Base-by-base conservation (phyloP, 2,113 vertebrate genomes). In the Chloebia gouldiae region DNA sequence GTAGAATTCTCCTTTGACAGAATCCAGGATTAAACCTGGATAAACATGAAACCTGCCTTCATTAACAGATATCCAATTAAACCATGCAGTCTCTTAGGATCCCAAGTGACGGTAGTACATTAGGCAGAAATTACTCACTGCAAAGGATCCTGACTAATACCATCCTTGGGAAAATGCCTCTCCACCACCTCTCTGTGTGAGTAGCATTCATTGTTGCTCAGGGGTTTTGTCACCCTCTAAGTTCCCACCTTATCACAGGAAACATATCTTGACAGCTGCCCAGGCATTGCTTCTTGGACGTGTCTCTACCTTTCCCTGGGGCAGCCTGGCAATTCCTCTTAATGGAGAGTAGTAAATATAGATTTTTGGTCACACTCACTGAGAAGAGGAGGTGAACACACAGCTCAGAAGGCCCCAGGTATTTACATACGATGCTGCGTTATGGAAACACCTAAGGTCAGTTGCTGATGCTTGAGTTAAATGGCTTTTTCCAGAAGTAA, bases 31-130 rank as follows among this genome's bases (percentile, higher is more conserved):
- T 93, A 95, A 93, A 88, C 63, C 44, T 59, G 15, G 49, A 80
- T 27, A 47, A 86, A 86, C 40, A 37, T 65, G 51, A 47, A 92
- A 68, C 86, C 80, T 93, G 47, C 78, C 60, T 93, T 92, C 81
- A 84, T 90, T 96, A 92, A 53, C 60, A 92, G 71, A 75, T 68
- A 68, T 76, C 80, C 39, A 92, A 92, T 95, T 96, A 79, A 57
- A 78, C 56, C 91, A 39, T n/a, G 25, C 75, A 40, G 23, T 71
- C 92, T 39, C 80, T 85, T 42, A 23, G 70, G 50, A 90, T 89
- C 76, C 49, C 93, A 31, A 91, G 93, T 47, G 61, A 76, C 42
- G 57, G 27, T 17, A 79, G 49, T 13, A 23, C 30, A 72, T 81
- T 70, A 90, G 28, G 37, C 20, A 92, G 49, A 76, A 81, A 49